Percentiles rank a stretch among this genome's conserved stretches.
These are phyloP conservation scores for Venustaconcha ellipsiformis DNA, from an alignment of 1,140 invertebrate species.

Conservation along the genomic window DNA sequence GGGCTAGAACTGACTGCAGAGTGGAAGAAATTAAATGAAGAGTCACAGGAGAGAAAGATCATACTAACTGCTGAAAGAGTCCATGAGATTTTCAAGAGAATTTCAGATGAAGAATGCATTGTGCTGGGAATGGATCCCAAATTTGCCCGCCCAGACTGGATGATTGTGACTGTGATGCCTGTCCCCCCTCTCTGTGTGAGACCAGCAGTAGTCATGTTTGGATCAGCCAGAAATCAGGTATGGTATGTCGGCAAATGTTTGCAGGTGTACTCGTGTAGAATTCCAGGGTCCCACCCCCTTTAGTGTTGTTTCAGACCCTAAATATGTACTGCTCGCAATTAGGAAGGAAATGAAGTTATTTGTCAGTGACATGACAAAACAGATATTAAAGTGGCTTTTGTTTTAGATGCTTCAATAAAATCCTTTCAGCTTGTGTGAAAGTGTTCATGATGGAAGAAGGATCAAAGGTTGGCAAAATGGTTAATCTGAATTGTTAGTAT, in stretches of 20 bases:
- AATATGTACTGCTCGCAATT: no score
- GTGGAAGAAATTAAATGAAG: constrained; percentile 99
- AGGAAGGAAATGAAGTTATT: no score
- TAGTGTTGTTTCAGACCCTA: no score
- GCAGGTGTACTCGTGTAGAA: no score
- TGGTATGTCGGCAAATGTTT: neutral
- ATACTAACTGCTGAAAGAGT: constrained; percentile 93
- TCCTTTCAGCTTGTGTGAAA: no score
- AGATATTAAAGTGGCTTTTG: no score
- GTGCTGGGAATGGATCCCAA: constrained; percentile 97
- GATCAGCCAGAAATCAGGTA: constrained; percentile 93
- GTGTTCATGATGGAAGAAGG: no score
- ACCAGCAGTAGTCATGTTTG: constrained; percentile 99
- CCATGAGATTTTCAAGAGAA: constrained; percentile 96
- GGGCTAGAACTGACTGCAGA: constrained; percentile 93
- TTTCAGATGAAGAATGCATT: constrained; percentile 96
- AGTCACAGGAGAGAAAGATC: constrained; percentile 85
- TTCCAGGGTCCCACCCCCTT: no score
- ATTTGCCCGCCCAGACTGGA: constrained; percentile 98
- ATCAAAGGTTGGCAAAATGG: no score
- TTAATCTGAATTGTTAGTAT: no score
- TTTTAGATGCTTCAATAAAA: no score
- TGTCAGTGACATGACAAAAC: no score
- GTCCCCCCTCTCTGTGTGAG: constrained; percentile 91
- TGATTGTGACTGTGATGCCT: constrained; percentile 97